Evolutionary conservation across 2,888 invertebrate species (phyloP).

Genomic region (Harpalus rubripes): DNA sequence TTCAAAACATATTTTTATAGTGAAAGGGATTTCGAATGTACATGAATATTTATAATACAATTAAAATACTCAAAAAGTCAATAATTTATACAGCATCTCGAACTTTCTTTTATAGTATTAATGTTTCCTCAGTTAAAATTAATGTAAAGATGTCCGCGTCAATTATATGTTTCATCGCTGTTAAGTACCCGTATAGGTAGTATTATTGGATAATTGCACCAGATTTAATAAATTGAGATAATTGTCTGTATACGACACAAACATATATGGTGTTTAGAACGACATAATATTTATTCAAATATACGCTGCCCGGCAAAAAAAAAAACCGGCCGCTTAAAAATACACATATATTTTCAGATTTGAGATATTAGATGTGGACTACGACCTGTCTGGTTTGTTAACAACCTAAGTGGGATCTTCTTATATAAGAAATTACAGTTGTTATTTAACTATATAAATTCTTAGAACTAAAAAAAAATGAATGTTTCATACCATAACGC

Average conservation of each 20-base stretch:
- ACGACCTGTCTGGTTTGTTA: too few species aligned
- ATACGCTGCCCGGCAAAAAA: background rate
- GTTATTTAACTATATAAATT: too few species aligned
- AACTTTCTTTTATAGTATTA: conserved; percentile 17
- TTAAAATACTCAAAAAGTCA: too few species aligned
- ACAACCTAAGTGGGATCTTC: too few species aligned
- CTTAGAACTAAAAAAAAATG: too few species aligned
- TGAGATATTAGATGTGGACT: too few species aligned
- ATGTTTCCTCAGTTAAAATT: conserved; percentile 28
- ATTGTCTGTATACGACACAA: conserved; percentile 51
- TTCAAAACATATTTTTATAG: background rate
- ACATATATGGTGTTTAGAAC: conserved; percentile 25
- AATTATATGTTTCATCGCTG: conserved; percentile 39
- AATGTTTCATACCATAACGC: too few species aligned
- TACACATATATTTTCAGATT: too few species aligned
- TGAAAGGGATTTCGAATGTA: background rate
- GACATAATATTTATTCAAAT: background rate
- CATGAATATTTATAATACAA: conserved; percentile 1
- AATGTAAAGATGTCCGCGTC: conserved; percentile 42
- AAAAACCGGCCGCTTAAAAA: too few species aligned
- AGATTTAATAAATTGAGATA: conserved; percentile 65
- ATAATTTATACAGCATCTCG: too few species aligned
- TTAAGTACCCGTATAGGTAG: conserved; percentile 62
- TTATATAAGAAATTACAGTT: too few species aligned
- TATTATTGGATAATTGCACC: conserved; percentile 60